These are phyloP conservation scores for Dicaeum eximium DNA, from an alignment of 2,113 vertebrate genomes.

Conservation along the genomic window DNA sequence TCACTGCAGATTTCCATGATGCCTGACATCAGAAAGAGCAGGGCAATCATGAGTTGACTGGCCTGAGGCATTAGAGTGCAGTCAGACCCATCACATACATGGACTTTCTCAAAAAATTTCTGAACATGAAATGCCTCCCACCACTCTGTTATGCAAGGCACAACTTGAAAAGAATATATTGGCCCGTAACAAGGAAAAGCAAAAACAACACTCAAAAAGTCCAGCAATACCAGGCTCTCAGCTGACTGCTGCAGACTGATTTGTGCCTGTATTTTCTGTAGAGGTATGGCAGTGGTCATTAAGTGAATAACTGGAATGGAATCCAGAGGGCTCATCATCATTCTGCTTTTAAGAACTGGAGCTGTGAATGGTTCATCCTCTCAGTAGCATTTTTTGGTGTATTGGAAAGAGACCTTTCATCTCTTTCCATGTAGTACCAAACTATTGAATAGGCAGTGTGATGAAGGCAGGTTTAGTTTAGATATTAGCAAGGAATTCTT, in stretches of 20 bases:
- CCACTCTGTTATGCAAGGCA: neutral
- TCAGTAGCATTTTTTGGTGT: neutral
- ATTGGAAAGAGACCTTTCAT: neutral
- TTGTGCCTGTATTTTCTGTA: neutral
- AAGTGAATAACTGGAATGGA: neutral
- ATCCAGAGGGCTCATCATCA: neutral
- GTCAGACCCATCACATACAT: neutral
- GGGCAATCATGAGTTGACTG: neutral
- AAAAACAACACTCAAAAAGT: rapidly evolving
- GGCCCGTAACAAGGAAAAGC: neutral
- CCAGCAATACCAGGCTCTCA: neutral
- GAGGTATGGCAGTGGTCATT: neutral
- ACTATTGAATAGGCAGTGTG: no score
- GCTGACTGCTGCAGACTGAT: neutral
- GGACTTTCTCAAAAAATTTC: neutral
- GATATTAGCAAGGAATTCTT: neutral
- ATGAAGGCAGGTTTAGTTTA: neutral
- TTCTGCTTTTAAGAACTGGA: neutral
- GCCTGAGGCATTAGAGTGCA: neutral
- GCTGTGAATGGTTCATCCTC: neutral
- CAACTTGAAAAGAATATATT: neutral
- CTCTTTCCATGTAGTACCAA: neutral
- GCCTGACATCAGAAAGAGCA: neutral
- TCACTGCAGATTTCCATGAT: neutral
- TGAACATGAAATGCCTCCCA: neutral